These are phyloP conservation scores for Falco naumanni DNA, from an alignment of 2,797 vertebrate genomes.

Conservation along the genomic window DNA sequence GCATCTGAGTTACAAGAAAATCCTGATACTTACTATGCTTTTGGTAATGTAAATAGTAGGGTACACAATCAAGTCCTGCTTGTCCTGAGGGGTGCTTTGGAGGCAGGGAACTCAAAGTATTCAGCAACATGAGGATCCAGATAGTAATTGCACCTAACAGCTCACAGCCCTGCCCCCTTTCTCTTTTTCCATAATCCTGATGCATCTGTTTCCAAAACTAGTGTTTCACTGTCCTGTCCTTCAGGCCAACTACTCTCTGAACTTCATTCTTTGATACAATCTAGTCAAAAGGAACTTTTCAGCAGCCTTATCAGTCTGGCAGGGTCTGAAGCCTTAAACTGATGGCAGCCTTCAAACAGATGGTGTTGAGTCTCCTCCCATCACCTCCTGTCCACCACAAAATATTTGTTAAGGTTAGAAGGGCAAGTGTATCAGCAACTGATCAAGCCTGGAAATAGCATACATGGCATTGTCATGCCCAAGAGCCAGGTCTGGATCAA, in stretches of 20 bases:
- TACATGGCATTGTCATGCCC: fast-evolving
- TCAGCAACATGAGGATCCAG: neutral
- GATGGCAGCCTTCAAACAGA: neutral
- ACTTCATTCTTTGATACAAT: neutral
- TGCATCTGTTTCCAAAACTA: neutral
- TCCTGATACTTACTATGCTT: neutral
- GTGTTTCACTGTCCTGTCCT: neutral
- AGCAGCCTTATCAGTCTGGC: neutral
- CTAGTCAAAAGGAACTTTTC: neutral
- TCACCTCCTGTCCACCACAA: fast-evolving
- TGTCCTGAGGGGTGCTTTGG: neutral
- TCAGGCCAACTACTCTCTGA: neutral
- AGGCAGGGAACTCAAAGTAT: neutral
- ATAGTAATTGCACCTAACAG: neutral
- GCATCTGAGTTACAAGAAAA: neutral
- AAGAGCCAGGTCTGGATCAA: neutral
- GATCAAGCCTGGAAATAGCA: neutral
- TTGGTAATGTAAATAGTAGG: neutral
- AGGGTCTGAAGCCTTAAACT: neutral
- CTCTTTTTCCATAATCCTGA: neutral
- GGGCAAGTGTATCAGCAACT: neutral
- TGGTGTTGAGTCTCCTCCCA: neutral
- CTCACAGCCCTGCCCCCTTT: neutral
- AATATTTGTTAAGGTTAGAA: neutral
- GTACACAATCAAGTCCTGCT: neutral